phyloP scores from a whole-genome alignment of 1,140 invertebrate genomes.

The Andrena cerasifolii region DNA sequence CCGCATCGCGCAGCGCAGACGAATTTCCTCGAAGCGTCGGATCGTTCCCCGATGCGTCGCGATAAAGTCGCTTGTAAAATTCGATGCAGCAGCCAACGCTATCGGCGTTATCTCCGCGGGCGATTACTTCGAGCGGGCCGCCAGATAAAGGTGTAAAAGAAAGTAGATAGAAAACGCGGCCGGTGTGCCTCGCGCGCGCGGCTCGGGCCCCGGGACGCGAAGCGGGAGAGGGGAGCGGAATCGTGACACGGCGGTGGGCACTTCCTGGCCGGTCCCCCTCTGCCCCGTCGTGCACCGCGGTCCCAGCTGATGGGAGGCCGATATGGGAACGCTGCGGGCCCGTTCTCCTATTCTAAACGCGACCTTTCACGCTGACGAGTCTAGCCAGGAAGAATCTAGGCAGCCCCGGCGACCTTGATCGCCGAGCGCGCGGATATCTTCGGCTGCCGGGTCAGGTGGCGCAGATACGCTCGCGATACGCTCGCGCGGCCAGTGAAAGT shows the following conservation, averaged over 20 bases:
- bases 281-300: too few species aligned
- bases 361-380: too few species aligned
- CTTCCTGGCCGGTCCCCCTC: too few species aligned
- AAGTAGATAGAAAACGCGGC: background rate
- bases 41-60: conserved; percentile 22
- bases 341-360: too few species aligned
- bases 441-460: conserved; percentile 58
- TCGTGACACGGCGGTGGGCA: too few species aligned
- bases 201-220: too few species aligned
- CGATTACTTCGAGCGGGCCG: background rate
- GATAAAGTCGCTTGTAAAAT: conserved; percentile 47
- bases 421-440: conserved; percentile 59
- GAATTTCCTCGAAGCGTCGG: background rate
- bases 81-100: conserved; percentile 17
- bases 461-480: conserved; percentile 23
- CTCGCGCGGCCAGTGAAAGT: conserved; percentile 59
- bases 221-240: too few species aligned
- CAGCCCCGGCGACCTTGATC: conserved; percentile 59
- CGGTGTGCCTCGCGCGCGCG: too few species aligned
- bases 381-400: conserved; percentile 7
- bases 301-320: too few species aligned
- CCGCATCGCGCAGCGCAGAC: background rate
- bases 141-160: background rate
- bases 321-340: too few species aligned
- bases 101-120: conserved; percentile 13